Percentiles rank a stretch among this genome's conserved stretches.
phyloP scores from a whole-genome alignment of 2,113 vertebrate genomes.

The Camelus dromedarius region DNA sequence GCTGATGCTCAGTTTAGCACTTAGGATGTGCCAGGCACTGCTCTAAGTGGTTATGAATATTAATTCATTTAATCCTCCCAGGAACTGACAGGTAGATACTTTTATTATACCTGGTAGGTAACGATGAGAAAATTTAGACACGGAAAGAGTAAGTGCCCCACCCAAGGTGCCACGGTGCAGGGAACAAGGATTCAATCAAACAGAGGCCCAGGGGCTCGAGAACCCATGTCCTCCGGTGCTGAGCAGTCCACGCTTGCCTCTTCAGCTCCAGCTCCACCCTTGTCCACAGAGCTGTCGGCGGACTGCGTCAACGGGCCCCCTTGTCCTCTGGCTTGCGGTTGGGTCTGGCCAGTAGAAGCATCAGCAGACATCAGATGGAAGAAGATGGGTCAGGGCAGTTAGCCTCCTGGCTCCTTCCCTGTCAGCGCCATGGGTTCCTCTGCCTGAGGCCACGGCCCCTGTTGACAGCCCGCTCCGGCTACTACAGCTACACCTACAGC shows the following conservation, averaged over 20 bases:
- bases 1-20: background rate
- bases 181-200: background rate
- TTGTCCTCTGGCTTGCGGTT: background rate
- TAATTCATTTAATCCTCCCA: background rate
- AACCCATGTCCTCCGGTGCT: background rate
- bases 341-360: background rate
- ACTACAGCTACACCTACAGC: background rate
- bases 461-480: background rate
- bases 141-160: background rate
- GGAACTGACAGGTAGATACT: background rate
- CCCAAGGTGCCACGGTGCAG: background rate
- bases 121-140: background rate
- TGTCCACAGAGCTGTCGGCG: background rate
- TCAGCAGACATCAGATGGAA: background rate
- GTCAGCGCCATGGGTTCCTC: background rate
- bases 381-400: background rate
- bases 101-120: background rate
- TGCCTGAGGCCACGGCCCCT: background rate
- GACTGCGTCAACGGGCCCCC: rapidly evolving
- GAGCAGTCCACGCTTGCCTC: background rate
- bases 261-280: background rate
- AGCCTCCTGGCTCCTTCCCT: background rate
- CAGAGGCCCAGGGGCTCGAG: background rate
- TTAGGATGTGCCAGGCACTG: background rate
- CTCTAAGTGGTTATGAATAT: background rate